A percentile compares a stretch with the other conserved stretches of the same genome.
Conservation (phyloP, 37 sponge, comb jelly and placozoan genomes). For the Cladorhizidae sp. region DNA sequence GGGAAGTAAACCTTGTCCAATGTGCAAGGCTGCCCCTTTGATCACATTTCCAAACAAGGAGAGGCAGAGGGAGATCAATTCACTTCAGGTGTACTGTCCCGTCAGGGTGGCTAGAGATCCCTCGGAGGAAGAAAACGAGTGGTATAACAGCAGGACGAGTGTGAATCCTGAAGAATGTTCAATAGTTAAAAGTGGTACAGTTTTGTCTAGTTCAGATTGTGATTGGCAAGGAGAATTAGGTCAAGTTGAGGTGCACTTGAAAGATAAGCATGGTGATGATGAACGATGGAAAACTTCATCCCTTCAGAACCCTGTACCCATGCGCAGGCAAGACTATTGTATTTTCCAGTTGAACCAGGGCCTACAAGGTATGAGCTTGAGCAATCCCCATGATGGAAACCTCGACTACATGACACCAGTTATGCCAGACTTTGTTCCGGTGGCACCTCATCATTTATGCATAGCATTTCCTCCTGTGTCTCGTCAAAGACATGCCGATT, state of each 20-base stretch:
- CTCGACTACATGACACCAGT: too few species aligned
- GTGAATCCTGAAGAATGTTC: not conserved
- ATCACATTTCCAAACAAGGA: slow-evolving; percentile 34
- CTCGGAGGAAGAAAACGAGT: not conserved
- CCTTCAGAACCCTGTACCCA: not conserved
- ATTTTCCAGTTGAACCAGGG: not conserved
- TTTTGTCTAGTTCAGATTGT: not conserved
- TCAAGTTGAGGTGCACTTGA: slow-evolving; percentile 7
- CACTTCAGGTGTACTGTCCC: slow-evolving; percentile 13
- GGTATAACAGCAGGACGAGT: not conserved
- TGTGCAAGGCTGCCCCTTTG: slow-evolving; percentile 19
- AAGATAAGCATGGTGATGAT: not conserved
- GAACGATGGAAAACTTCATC: not conserved
- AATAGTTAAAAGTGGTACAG: not conserved
- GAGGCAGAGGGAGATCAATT: slow-evolving; percentile 32
- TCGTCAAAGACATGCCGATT: too few species aligned
- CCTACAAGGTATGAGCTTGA: not conserved
- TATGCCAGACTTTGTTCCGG: too few species aligned
- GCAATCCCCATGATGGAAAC: too few species aligned
- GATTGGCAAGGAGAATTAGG: slow-evolving; percentile 25
- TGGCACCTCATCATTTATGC: too few species aligned
- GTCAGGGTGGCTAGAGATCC: not conserved
- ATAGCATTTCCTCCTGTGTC: too few species aligned
- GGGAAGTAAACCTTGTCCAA: slow-evolving; percentile 10
- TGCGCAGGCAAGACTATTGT: not conserved